Evolutionary conservation across 2,797 vertebrate genomes (phyloP).

Genomic region (Manis javanica): DNA sequence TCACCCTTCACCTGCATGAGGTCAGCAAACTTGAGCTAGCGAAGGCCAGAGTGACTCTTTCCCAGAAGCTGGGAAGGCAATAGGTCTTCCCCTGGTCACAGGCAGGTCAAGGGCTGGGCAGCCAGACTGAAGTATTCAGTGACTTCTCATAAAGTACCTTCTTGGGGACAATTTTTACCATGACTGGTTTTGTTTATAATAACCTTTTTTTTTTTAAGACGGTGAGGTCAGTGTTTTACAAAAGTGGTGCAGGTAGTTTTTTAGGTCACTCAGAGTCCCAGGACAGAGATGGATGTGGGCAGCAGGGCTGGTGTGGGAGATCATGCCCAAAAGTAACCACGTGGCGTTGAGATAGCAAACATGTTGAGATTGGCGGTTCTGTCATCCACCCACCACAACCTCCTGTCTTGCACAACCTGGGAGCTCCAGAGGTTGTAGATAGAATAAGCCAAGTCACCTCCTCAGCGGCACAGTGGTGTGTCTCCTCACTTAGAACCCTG

Average conservation of each 20-base stretch:
- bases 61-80: neutral
- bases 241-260: neutral
- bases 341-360: neutral
- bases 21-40: neutral
- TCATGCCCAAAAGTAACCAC: neutral
- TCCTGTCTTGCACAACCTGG: neutral
- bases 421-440: neutral
- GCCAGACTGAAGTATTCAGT: neutral
- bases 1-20: slow-evolving; percentile 4
- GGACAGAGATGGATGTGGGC: neutral
- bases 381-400: neutral
- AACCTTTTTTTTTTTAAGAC: neutral
- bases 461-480: neutral
- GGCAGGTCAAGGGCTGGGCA: neutral
- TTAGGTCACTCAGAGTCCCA: neutral
- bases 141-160: neutral
- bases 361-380: neutral
- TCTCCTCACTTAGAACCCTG: neutral
- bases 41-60: neutral
- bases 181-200: slow-evolving; percentile 4
- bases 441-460: neutral
- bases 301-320: neutral
- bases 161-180: neutral
- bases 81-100: neutral
- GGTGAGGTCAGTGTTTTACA: neutral